phyloP scores from a whole-genome alignment of 2,797 vertebrate species.

The Lagocephalus sceleratus region DNA sequence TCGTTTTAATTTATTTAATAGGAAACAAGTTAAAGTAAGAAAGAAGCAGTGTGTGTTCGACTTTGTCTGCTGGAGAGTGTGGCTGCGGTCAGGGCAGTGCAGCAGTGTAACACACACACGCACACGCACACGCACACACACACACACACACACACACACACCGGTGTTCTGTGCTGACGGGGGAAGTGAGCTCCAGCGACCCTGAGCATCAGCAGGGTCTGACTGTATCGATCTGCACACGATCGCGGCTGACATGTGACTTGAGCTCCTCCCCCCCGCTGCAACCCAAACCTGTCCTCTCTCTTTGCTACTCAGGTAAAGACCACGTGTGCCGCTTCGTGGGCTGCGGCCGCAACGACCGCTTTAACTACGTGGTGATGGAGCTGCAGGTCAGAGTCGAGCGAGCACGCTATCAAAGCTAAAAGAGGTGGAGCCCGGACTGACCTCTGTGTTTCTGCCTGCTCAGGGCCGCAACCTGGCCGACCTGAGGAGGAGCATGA shows the following conservation, averaged over 20 bases:
- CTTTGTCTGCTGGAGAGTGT: slow-evolving; percentile 27
- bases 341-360: slow-evolving; percentile 96
- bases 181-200: slow-evolving; percentile 1
- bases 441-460: not conserved
- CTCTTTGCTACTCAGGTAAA: slow-evolving; percentile 78
- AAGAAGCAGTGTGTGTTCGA: slow-evolving; percentile 4
- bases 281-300: too few species aligned
- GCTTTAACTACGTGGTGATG: slow-evolving; percentile 99
- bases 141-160: not conserved
- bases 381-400: slow-evolving; percentile 88
- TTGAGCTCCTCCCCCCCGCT: not conserved
- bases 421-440: not conserved
- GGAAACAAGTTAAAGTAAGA: not conserved
- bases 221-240: not conserved
- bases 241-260: slow-evolving; percentile 10
- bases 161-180: too few species aligned
- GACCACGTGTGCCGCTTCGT: slow-evolving; percentile 97
- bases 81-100: slow-evolving; percentile 32
- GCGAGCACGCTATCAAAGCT: not conserved
- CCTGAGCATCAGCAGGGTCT: not conserved
- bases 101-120: slow-evolving; percentile 17
- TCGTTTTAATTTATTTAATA: not conserved
- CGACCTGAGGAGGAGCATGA: slow-evolving; percentile 92
- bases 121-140: not conserved
- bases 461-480: slow-evolving; percentile 94